phyloP scores from a whole-genome alignment of 2,797 vertebrate genomes.

The Xenentodon cancila region DNA sequence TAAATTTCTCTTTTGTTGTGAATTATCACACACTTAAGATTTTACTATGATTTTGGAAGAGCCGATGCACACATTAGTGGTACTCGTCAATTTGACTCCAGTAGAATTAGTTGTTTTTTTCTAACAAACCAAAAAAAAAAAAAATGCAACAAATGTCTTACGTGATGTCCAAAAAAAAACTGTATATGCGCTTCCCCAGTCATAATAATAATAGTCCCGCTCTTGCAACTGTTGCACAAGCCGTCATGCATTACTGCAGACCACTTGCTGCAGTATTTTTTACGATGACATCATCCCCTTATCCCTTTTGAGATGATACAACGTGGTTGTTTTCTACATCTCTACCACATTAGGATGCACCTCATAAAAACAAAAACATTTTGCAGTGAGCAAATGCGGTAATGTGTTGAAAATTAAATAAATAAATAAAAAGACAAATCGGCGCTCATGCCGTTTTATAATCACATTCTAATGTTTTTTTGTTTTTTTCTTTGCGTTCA shows the following conservation, averaged over 20 bases:
- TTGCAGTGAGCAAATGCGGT: neutral
- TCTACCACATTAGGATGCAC: slow-evolving; percentile 42
- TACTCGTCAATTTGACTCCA: no score
- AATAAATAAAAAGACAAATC: neutral
- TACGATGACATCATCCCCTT: slow-evolving; percentile 80
- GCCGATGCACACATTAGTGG: no score
- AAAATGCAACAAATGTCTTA: neutral
- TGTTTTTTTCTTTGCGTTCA: no score
- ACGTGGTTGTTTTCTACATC: slow-evolving; percentile 55
- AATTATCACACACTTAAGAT: no score
- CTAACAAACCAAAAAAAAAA: no score
- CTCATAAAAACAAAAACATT: slow-evolving; percentile 6
- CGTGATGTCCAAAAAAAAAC: neutral
- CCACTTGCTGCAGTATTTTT: slow-evolving; percentile 81
- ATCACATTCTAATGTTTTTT: slow-evolving; percentile 51
- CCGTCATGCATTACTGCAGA: slow-evolving; percentile 75
- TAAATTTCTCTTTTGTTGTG: no score
- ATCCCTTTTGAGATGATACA: slow-evolving; percentile 58
- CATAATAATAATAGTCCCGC: neutral
- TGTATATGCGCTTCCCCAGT: neutral
- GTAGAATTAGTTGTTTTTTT: no score
- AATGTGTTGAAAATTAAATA: neutral
- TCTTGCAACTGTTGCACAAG: slow-evolving; percentile 47
- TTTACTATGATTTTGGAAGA: no score
- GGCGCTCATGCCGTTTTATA: neutral